These are phyloP conservation scores for Mercenaria mercenaria DNA, from an alignment of 1,140 invertebrate species.

Conservation along the genomic window DNA sequence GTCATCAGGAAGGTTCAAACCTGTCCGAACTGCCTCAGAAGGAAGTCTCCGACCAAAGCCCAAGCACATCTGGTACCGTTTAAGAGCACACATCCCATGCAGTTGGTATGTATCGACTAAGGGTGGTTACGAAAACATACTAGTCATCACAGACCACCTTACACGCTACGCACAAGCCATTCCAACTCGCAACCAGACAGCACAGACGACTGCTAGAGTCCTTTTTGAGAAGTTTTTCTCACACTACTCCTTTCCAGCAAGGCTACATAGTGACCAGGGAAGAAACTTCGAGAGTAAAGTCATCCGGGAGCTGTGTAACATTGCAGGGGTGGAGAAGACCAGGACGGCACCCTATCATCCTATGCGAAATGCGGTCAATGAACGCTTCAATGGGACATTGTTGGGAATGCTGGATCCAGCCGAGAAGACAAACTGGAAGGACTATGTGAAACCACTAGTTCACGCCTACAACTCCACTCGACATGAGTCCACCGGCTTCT, in stretches of 20 bases:
- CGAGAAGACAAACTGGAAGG: slow-evolving; percentile 7
- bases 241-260: slow-evolving; percentile 2
- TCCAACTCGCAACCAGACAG: slow-evolving; percentile 56
- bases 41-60: not conserved
- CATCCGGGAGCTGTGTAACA: slow-evolving; percentile 19
- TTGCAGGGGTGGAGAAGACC: slow-evolving; percentile 10
- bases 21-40: slow-evolving; percentile 20
- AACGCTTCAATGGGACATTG: slow-evolving; percentile 12
- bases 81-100: not conserved
- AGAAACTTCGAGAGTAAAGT: slow-evolving; percentile 52
- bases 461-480: slow-evolving; percentile 22
- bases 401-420: not conserved
- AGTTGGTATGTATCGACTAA: slow-evolving; percentile 40
- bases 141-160: slow-evolving; percentile 61
- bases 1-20: not conserved
- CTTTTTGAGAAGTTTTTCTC: slow-evolving; percentile 36
- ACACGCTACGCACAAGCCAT: slow-evolving; percentile 51
- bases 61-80: slow-evolving; percentile 20
- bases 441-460: not conserved
- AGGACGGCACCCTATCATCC: slow-evolving; percentile 43
- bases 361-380: not conserved
- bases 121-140: slow-evolving; percentile 13
- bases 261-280: slow-evolving; percentile 58
- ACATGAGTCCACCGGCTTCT: not conserved
- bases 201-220: slow-evolving; percentile 31